Evolutionary conservation across 2,113 vertebrate genomes (phyloP), one percentile per base, ranked within the genome.

Genomic region (Prionailurus viverrinus): DNA sequence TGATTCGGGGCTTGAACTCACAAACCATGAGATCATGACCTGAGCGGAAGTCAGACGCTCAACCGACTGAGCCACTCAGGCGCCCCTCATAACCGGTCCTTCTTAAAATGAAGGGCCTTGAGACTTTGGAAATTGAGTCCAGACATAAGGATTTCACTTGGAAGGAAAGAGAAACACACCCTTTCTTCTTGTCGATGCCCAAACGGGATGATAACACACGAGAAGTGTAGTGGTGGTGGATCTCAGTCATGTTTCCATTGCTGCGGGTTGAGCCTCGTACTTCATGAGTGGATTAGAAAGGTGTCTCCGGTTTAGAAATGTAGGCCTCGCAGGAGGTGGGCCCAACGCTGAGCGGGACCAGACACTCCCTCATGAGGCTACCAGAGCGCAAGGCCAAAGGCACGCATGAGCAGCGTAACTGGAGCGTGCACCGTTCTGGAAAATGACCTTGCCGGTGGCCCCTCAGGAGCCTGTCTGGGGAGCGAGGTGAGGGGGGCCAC

Each of bases 401-500:
- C 0, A 7, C 2, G 7, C 0, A 2, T 2, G 48, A 66, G 48
- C 55, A 21, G n/a, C 2, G 0, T 14, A 29, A 1, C 1, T 5
- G 16, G 41, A 61, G 39, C 45, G 10, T 0, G 0, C 1, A 3
- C 23, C 29, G 27, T 89, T 53, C 71, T 65, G 29, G 58, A 45
- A 79, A 12, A 15, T 1, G n/a, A 2, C 3, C 39, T 36, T 5
- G 23, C 8, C 2, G 3, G 51, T 3, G 58, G 18, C 63, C 16
- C 16, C 0, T 0, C 10, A 4, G 27, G 78, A 76, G 58, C 41
- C 0, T 3, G 7, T 27, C 45, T 66, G 76, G 31, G 36, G 45
- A 65, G 36, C 63, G 1, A 2, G 5, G 12, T 1, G n/a, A 36
- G 29, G 61, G 61, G 45, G 53, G 8, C 66, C 48, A 2, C 8